A percentile compares a stretch with the other conserved stretches of the same genome.
These are phyloP conservation scores for Glomeris maerens DNA, from an alignment of 1,140 invertebrate genomes.

Conservation along the genomic window DNA sequence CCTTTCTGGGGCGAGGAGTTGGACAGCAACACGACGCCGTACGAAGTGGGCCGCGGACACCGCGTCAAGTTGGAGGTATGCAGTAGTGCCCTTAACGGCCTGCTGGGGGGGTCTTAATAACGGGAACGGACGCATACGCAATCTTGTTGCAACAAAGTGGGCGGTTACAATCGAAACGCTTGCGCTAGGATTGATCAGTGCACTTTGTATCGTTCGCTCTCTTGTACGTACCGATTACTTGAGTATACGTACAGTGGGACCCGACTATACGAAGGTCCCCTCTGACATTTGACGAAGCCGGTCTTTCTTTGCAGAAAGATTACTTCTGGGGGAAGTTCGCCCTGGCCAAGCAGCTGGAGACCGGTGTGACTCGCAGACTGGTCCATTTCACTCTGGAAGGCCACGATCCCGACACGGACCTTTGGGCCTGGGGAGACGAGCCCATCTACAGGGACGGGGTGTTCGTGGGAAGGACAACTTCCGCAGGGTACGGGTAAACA, in stretches of 20 bases:
- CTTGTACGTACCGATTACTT: not conserved
- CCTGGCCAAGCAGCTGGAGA: slow-evolving; percentile 34
- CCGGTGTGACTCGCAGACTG: slow-evolving; percentile 34
- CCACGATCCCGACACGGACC: slow-evolving; percentile 37
- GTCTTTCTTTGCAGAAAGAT: slow-evolving; percentile 17
- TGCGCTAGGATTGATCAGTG: too few species aligned
- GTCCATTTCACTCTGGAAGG: slow-evolving; percentile 39
- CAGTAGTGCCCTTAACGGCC: slow-evolving; percentile 2
- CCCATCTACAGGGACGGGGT: slow-evolving; percentile 33
- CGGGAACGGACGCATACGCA: slow-evolving; percentile 26
- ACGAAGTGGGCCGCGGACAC: slow-evolving; percentile 41
- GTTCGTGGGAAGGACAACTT: slow-evolving; percentile 36
- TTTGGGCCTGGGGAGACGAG: slow-evolving; percentile 44
- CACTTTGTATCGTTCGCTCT: too few species aligned
- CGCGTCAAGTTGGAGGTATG: slow-evolving; percentile 40
- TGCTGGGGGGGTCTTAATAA: not conserved
- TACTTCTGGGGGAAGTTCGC: slow-evolving; percentile 38
- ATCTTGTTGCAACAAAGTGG: slow-evolving; percentile 20
- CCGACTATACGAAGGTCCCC: too few species aligned
- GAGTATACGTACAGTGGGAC: not conserved
- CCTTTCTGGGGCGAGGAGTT: slow-evolving; percentile 45
- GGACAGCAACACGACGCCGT: slow-evolving; percentile 37
- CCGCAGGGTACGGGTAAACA: slow-evolving; percentile 32
- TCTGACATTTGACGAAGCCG: not conserved
- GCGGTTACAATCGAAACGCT: too few species aligned